Base-by-base conservation (phyloP, 2,888 invertebrate genomes). In the Antheraea assamensis region DNA sequence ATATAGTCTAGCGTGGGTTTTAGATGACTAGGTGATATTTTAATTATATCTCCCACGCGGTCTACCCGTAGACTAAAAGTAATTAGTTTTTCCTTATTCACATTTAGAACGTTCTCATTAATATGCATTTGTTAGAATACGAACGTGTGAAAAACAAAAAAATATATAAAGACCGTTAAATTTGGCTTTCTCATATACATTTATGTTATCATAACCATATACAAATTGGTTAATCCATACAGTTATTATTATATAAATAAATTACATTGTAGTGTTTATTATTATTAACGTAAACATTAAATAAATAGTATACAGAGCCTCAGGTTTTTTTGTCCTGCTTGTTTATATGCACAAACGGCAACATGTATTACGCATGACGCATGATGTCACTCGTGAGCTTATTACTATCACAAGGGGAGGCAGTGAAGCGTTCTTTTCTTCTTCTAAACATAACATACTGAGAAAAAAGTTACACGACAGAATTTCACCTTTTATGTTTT, bases 51-150 rank as follows among this genome's bases (percentile, higher is more conserved):
- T 77, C 61, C 61, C 61, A 61, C 58, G 24, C 75, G 75, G 74
- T 73, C 77, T 73, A 76, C 35, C 70, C 72, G 76, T 75, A 79
- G 79, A 78, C 78, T 78, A 75, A 83, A 75, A 83, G 86, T 87
- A 88, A 88, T 88, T 88, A 87, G 35, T 31, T 35, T 15, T 27
- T 27, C 8, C 21, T 5, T 7, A 35, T 68, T 35, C n/a, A 68
- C n/a, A n/a, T 35, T 68, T 68, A 35, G 7, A 35, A 27, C 61
- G 27, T 27, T 27, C 15, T 17, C 15, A 15, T 61, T 27, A 61
- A 27, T 27, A 61, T 61, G 17, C 10, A 27, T 27, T n/a, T 10
- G 10, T 61, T 61, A 27, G 61, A 27, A 27, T 61, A 61, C 21
- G 24, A 58, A 61, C 13, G 61, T 61, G 24, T 27, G 24, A 61